Evolutionary conservation across 2,113 vertebrate species (phyloP), one percentile per base, ranked within the genome.

Genomic region (Brienomyrus longianalis): DNA sequence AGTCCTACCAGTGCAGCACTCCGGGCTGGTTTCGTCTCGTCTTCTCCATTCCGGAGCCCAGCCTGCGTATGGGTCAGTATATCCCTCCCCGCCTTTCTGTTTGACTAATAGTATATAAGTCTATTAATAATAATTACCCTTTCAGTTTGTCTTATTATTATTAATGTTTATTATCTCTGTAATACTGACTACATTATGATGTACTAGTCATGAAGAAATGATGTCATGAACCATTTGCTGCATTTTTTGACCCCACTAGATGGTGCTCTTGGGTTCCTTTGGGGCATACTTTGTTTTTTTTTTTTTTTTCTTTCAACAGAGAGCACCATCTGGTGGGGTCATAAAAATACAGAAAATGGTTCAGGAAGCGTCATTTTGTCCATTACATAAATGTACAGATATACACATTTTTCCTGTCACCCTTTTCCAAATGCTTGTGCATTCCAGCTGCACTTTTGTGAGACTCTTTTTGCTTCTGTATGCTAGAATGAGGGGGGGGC

Each of bases 21-120:
- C 98, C 98, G 0, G 98, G 98, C 4, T 99, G 98, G 98, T 99
- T 99, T 93, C 96, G 98, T 23, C 92, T 99, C 13, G 93, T 99
- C 93, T 99, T 99, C 91, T 93, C 98, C 2, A 96, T 97, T 91
- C 94, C 96, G 88, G 95, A 95, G 35, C 93, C 94, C 62, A 95
- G 95, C 87, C 95, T 99, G 2, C 92, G 95, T 91, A 94, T 99
- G 52, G 98, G 98, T 97, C 70, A 96, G 97, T 95, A 8, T 39
- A 17, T 23, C 19, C 45, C 39, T 87, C 8, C 70, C 10, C 11
- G 0, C 56, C 8, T 80, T 45, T 51, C 50, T 54, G 48, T 54
- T 21, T 43, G 56, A 62, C 23, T n/a, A 62, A 83, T 83, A 83
- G 19, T 45, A 83, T 17, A 21, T 45, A 70, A 31, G 11, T 70